These are phyloP conservation scores for Sacculina carcini DNA, from an alignment of 2,888 invertebrate genomes.

Conservation along the genomic window DNA sequence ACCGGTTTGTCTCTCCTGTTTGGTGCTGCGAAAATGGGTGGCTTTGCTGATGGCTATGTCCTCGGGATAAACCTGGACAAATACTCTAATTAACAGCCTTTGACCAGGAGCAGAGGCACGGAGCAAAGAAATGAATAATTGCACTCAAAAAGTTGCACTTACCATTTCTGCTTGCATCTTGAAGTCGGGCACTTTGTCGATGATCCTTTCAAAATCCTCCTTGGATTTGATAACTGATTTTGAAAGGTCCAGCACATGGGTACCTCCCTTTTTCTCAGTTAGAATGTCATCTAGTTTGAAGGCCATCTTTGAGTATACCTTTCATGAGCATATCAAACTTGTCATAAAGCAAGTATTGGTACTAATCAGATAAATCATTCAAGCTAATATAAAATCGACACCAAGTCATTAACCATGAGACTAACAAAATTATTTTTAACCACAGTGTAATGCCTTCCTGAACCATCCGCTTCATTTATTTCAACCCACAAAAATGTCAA, in stretches of 20 bases:
- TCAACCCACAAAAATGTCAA: too few species aligned
- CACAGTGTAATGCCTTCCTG: too few species aligned
- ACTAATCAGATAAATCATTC: too few species aligned
- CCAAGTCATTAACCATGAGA: too few species aligned
- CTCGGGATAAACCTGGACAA: not conserved
- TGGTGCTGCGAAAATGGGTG: not conserved
- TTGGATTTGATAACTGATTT: conserved; percentile 45
- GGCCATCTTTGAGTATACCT: too few species aligned
- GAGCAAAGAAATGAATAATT: too few species aligned
- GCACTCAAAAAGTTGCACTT: conserved; percentile 13
- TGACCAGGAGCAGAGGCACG: not conserved
- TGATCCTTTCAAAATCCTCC: conserved; percentile 52
- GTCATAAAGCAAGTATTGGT: too few species aligned
- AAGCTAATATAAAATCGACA: too few species aligned
- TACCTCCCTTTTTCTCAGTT: conserved; percentile 52
- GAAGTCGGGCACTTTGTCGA: conserved; percentile 68
- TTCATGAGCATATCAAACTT: too few species aligned
- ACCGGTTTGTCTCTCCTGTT: not conserved
- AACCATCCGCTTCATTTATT: too few species aligned
- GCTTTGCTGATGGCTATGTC: not conserved
- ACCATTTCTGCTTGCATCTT: conserved; percentile 68
- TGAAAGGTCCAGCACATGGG: conserved; percentile 50
- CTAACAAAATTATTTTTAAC: too few species aligned
- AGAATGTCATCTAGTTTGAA: conserved; percentile 56
- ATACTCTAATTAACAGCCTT: not conserved